Percentiles rank a stretch among this genome's conserved stretches.
phyloP scores from a whole-genome alignment of 2,888 invertebrate species.

The Mimas tiliae region DNA sequence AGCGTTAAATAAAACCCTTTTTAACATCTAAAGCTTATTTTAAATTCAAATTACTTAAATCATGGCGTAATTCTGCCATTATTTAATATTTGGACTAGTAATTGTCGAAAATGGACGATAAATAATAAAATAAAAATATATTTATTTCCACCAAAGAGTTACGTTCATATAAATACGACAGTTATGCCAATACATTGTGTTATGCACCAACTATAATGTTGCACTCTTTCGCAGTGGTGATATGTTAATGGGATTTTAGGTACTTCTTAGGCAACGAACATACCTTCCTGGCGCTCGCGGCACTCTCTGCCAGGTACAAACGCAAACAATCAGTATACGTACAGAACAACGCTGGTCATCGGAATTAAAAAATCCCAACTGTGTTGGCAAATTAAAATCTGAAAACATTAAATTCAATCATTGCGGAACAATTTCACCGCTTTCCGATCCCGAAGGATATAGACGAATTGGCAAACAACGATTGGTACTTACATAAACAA shows the following conservation, averaged over 20 bases:
- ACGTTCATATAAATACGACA: neutral
- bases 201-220: constrained; percentile 6
- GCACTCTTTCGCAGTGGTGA: constrained; percentile 33
- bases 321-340: constrained; percentile 25
- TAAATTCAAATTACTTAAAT: neutral
- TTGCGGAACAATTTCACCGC: neutral
- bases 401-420: neutral
- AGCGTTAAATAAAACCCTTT: neutral
- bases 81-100: neutral
- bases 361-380: constrained; percentile 24
- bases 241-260: constrained; percentile 46
- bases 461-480: neutral
- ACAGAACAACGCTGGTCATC: constrained; percentile 43
- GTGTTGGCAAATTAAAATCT: constrained; percentile 26
- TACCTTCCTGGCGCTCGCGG: constrained; percentile 47
- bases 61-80: neutral
- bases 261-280: constrained; percentile 47
- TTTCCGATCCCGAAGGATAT: too few relatives aligned
- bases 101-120: too few relatives aligned
- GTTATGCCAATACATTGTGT: neutral
- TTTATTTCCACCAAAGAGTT: too few relatives aligned
- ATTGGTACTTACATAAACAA: neutral
- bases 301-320: constrained; percentile 49
- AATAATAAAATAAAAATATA: too few relatives aligned
- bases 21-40: neutral